Conservation (phyloP, 2,888 invertebrate species). For the Dyspetes luteomarginatus region DNA sequence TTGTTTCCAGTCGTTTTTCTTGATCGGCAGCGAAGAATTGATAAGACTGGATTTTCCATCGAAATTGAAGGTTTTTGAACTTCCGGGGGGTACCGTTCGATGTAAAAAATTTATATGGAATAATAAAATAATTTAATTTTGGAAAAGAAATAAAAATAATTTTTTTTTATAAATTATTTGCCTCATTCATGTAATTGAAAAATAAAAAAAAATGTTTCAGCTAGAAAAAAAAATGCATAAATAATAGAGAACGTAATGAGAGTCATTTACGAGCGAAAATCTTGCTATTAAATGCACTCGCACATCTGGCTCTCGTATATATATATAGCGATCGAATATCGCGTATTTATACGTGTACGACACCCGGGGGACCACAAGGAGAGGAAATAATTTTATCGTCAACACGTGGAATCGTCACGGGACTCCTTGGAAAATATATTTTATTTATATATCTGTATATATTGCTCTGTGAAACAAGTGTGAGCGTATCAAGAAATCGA, state of each 20-base stretch:
- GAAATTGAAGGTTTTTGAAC: conserved; percentile 4
- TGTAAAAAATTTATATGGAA: too few relatives aligned
- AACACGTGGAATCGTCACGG: conserved; percentile 27
- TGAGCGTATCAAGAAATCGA: too few relatives aligned
- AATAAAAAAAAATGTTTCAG: too few relatives aligned
- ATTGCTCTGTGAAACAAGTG: too few relatives aligned
- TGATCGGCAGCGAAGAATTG: not conserved
- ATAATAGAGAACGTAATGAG: too few relatives aligned
- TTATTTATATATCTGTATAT: too few relatives aligned
- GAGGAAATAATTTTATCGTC: conserved; percentile 60
- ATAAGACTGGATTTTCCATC: conserved; percentile 24
- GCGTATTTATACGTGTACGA: conserved; percentile 29
- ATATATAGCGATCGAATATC: conserved; percentile 30
- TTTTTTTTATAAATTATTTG: too few relatives aligned
- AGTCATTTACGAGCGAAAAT: conserved; percentile 52
- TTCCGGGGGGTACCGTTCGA: not conserved
- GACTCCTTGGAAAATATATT: not conserved
- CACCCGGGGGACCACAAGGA: conserved; percentile 46
- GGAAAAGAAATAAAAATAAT: too few relatives aligned
- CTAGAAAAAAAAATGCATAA: too few relatives aligned
- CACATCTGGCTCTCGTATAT: conserved; percentile 48
- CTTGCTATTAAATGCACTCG: conserved; percentile 36
- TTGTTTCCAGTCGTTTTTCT: not conserved
- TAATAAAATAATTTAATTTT: too few relatives aligned
- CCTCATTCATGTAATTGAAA: too few relatives aligned